Percentiles rank a stretch among this genome's conserved stretches.
Evolutionary conservation across 2,113 vertebrate species (phyloP).

Genomic region (Thymallus thymallus): DNA sequence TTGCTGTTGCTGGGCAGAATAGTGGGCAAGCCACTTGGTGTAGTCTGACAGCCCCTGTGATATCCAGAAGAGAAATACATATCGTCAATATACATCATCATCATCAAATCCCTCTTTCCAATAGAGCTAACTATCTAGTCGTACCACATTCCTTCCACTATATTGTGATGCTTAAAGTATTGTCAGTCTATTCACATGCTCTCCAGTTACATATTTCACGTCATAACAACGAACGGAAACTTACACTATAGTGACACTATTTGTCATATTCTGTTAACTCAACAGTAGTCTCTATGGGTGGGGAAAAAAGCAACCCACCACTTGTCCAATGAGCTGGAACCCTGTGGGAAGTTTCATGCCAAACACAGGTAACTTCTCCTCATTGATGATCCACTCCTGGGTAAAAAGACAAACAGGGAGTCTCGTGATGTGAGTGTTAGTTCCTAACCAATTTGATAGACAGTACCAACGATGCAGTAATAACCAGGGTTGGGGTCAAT

Average conservation of each 20-base stretch:
- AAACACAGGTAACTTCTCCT: slow-evolving; percentile 69
- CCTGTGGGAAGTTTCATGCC: slow-evolving; percentile 84
- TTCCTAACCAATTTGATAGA: background rate
- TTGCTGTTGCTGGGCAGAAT: slow-evolving; percentile 72
- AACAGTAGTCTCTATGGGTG: background rate
- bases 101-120: background rate
- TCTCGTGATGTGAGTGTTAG: background rate
- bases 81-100: background rate
- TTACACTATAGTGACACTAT: too few relatives aligned
- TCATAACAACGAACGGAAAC: too few relatives aligned
- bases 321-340: slow-evolving; percentile 84
- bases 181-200: too few relatives aligned
- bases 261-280: too few relatives aligned
- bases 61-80: background rate
- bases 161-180: too few relatives aligned
- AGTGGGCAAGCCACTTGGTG: slow-evolving; percentile 79
- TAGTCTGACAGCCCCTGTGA: slow-evolving; percentile 79
- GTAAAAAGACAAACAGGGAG: background rate
- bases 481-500: background rate
- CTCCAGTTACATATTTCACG: too few relatives aligned
- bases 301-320: slow-evolving; percentile 64
- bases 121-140: too few relatives aligned
- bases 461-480: background rate
- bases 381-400: slow-evolving; percentile 80
- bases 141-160: too few relatives aligned